Percentiles rank a stretch among this genome's conserved stretches.
Conservation (phyloP, 64 coral and sea anemone genomes). For the Anthopleura sola region DNA sequence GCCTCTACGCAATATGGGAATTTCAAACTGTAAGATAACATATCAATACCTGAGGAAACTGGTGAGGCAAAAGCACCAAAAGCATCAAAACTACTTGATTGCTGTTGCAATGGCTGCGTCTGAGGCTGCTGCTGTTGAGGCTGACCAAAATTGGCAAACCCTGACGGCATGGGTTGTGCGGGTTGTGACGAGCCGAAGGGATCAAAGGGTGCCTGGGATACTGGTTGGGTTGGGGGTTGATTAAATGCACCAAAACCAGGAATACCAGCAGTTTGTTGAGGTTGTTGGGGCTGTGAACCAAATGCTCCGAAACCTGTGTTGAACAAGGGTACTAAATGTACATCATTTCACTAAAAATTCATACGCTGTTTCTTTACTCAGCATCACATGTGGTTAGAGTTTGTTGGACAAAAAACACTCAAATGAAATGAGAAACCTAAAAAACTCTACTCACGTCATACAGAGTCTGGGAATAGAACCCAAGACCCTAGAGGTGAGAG, state of each 20-base stretch:
- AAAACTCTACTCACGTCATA: too few species aligned
- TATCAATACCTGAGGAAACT: slow-evolving; percentile 31
- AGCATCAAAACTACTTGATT: slow-evolving; percentile 55
- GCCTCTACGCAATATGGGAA: too few species aligned
- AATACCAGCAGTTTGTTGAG: slow-evolving; percentile 40
- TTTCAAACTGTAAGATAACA: not conserved
- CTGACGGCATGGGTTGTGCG: slow-evolving; percentile 44
- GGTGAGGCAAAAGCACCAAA: slow-evolving; percentile 55
- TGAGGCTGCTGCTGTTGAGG: slow-evolving; percentile 26
- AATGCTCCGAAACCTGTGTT: slow-evolving; percentile 24
- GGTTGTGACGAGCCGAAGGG: slow-evolving; percentile 44
- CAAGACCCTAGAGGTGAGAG: too few species aligned
- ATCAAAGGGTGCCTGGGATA: slow-evolving; percentile 25
- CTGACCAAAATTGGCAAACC: slow-evolving; percentile 60
- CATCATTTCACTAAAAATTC: not conserved
- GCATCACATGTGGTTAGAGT: not conserved
- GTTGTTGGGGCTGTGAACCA: slow-evolving; percentile 39
- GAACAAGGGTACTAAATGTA: not conserved
- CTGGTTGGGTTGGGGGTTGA: not conserved
- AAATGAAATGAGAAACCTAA: too few species aligned
- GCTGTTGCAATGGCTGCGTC: slow-evolving; percentile 25
- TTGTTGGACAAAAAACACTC: too few species aligned
- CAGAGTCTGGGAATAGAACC: too few species aligned
- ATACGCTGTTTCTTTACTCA: not conserved
- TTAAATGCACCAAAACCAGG: slow-evolving; percentile 68